Evolutionary conservation across 2,888 invertebrate species (phyloP), one percentile per base, ranked within the genome.

Genomic region (Morpho achilles): DNA sequence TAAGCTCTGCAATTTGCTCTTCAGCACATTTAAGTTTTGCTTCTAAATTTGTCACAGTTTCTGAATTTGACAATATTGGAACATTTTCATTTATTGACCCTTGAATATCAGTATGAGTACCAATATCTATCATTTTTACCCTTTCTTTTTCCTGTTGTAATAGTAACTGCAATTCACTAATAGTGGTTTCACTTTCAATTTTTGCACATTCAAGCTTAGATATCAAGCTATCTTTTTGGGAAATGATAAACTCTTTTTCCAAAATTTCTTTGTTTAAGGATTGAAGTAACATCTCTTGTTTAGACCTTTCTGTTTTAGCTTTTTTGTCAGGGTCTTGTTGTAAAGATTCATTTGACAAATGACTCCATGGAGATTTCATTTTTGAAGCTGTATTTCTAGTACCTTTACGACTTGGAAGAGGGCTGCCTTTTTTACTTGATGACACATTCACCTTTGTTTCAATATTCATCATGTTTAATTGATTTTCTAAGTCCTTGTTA

Each of bases 401-500:
- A 39, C 82, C 80, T 72, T 90, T 91, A 7, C 87, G 79, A 39
- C 74, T 69, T 39, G 87, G 81, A 43, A 89, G 72, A 32, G 91
- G 88, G 61, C 89, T 89, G 44, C 76, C 79, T 68, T 79, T 88
- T 67, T 86, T 87, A 52, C 72, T 74, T 49, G 83, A 79, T 52
- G 86, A 79, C 58, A 68, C 50, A 44, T 71, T 61, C 16, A 75
- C 61, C 73, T 89, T 89, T 42, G 75, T 45, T 60, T 87, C 87
- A 56, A 70, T 63, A 64, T 68, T 80, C 10, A 75, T 67, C 54
- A 71, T 77, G 8, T 82, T 79, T 46, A 92, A 74, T 75, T 90
- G 91, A 56, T 80, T 84, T 78, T 93, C 91, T 23, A 93, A 81
- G 66, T 92, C 91, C 61, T 91, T 87, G 66, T 90, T 91, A 46